Base-by-base conservation (phyloP, 1,140 invertebrate species). In the Drosophila watanabei region DNA sequence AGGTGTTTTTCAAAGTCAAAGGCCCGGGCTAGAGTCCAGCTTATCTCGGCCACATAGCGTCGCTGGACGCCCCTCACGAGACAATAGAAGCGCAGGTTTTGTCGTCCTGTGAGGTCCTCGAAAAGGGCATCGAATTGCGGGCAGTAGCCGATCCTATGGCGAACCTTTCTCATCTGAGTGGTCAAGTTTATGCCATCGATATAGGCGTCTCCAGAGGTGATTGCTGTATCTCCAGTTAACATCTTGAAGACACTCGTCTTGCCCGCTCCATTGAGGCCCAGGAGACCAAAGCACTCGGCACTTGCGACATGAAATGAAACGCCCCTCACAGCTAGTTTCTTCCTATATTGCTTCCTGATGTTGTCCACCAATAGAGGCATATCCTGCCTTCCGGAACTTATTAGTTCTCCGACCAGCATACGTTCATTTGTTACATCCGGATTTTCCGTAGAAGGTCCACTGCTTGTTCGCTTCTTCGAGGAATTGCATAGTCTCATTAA, bases 241-340 rank as follows among this genome's bases (percentile, higher is more conserved):
- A 98, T 98, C 91, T 96, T 96, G 86, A 98, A 98, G 2, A 97
- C 97, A 4, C 96, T 96, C 1, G 97, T 98, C 93, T 98, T 98
- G 4, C 95, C 96, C 28, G 97, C 97, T 16, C 97, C 97, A 93
- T 98, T 98, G 8, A 97, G 95, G 4, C 98, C 98, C 18, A 99
- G 94, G 16, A 99, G 94, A 3, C 98, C 98, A 93, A 99, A 99
- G 88, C 98, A 98, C 94, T 99, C 97, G 84, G 82, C 58, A 71
- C 5, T 28, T 2, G 49, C n/a, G 20, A 94, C 91, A 7, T 86
- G 94, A 46, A 97, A 94, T 80, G 95, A 95, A 3, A 97, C 85
- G 58, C 95, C 94, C 72, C 96, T 94, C 0, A 97, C 96, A 0
- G 96, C 97, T 28, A 94, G 75, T 28, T 96, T 94, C 1, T 93